Conservation (phyloP, 2,888 invertebrate genomes). For the Drosophila paramelanica region DNA sequence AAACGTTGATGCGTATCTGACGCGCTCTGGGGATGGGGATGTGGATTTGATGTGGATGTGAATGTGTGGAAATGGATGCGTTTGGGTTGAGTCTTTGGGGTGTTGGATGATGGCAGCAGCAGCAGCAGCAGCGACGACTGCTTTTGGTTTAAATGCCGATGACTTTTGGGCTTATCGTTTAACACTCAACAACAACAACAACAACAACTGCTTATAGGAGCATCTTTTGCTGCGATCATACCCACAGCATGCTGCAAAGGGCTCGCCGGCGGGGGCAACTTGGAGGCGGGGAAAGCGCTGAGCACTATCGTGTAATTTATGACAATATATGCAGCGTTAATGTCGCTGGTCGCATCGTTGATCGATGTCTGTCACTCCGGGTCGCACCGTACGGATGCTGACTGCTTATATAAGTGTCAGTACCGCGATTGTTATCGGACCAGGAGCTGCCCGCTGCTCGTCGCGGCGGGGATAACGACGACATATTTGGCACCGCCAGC, state of each 20-base stretch:
- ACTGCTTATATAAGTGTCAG: slow-evolving; percentile 75
- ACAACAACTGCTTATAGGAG: slow-evolving; percentile 24
- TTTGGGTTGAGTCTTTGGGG: slow-evolving; percentile 63
- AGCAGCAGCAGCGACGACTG: slow-evolving; percentile 32
- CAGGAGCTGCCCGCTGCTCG: slow-evolving; percentile 2
- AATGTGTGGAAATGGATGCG: slow-evolving; percentile 33
- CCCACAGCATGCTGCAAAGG: slow-evolving; percentile 33
- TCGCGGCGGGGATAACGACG: slow-evolving; percentile 11
- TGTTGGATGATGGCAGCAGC: slow-evolving; percentile 43
- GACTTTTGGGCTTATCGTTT: slow-evolving; percentile 71
- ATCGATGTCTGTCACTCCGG: slow-evolving; percentile 76
- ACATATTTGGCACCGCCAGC: slow-evolving; percentile 75
- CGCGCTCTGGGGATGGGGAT: slow-evolving; percentile 55
- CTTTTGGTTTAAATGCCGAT: slow-evolving; percentile 78
- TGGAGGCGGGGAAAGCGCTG: slow-evolving; percentile 2
- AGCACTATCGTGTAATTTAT: slow-evolving; percentile 79
- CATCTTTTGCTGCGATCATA: slow-evolving; percentile 55
- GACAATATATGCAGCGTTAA: slow-evolving; percentile 84
- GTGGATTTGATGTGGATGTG: slow-evolving; percentile 39
- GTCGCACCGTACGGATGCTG: slow-evolving; percentile 63
- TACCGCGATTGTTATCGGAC: slow-evolving; percentile 64
- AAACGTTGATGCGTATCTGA: slow-evolving; percentile 75
- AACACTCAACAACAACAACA: slow-evolving; percentile 39
- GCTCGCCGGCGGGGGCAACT: slow-evolving; percentile 11
- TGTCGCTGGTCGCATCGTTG: slow-evolving; percentile 75